Conservation (phyloP, 2,113 vertebrate species). For the Athene noctua region DNA sequence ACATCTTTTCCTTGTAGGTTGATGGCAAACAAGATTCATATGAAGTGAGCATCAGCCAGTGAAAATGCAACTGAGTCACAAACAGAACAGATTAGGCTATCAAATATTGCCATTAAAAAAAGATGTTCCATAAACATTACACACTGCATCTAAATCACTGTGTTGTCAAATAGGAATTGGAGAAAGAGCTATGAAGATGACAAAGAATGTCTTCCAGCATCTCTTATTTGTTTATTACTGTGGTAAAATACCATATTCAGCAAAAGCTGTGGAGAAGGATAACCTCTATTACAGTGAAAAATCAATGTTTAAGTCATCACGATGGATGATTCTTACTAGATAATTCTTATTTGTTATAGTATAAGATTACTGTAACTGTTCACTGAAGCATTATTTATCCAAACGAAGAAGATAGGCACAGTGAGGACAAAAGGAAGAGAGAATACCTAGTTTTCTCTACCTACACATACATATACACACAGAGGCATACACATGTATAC, state of each 20-base stretch:
- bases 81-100: neutral
- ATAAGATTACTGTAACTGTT: neutral
- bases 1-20: neutral
- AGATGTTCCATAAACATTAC: neutral
- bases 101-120: neutral
- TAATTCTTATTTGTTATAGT: neutral
- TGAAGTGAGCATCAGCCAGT: neutral
- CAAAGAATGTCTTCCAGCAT: neutral
- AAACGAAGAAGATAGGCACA: neutral
- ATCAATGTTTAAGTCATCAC: neutral
- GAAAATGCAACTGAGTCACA: neutral
- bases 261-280: neutral
- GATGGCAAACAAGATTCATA: neutral
- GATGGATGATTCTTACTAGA: neutral
- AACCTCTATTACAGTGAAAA: neutral
- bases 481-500: neutral
- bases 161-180: neutral
- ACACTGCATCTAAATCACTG: neutral
- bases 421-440: neutral
- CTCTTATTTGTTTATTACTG: neutral
- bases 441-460: neutral
- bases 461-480: accelerated
- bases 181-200: neutral
- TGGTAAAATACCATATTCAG: neutral
- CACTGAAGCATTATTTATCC: neutral